Evolutionary conservation across 2,797 vertebrate genomes (phyloP), one percentile per base, ranked within the genome.

Genomic region (Premnoplex brunnescens): DNA sequence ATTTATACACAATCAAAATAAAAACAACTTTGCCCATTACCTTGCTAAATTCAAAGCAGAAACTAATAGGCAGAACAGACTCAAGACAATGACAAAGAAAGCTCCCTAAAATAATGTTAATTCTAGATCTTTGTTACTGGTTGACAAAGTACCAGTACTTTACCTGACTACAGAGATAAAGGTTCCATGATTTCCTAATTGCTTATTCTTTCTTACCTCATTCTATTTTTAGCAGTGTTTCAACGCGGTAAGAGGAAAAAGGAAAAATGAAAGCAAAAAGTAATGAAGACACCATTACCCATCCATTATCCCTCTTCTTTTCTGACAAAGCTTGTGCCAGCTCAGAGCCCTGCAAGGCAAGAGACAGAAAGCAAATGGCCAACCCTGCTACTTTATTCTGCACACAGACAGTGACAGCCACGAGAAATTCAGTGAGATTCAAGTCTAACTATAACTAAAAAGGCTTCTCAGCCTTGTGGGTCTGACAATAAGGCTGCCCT

Each of bases 311-410:
- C 19, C 93, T 97, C 73, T 91, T 99, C 96, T 98, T 98, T 93
- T 99, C 99, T 84, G 98, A 98, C 89, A 98, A 97, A 95, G 98
- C 97, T 71, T 98, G 98, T 52, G 98, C 97, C 81, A 98, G 98
- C 71, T 99, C 99, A 3, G 98, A 96, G 89, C 98, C 98, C 99
- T 99, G 91, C 7, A 85, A 94, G 6, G 6, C 14, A 93, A 91
- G 81, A 84, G 36, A 23, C 14, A 82, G 26, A 92, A 85, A 82
- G 10, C 7, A 60, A 55, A 9, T 84, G 39, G 88, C 43, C 71
- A 86, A 30, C 44, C 8, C 44, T 44, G 44, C 44, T 44, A 44
- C 20, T 44, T 44, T 21, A 44, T 21, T 44, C 44, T 44, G 43
- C 48, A 62, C 28, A 44, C 4, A 80, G 44, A n/a, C 80, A 78